A percentile compares a stretch with the other conserved stretches of the same genome.
Evolutionary conservation across 2,113 vertebrate genomes (phyloP).

Genomic region (Nothocercus julius): DNA sequence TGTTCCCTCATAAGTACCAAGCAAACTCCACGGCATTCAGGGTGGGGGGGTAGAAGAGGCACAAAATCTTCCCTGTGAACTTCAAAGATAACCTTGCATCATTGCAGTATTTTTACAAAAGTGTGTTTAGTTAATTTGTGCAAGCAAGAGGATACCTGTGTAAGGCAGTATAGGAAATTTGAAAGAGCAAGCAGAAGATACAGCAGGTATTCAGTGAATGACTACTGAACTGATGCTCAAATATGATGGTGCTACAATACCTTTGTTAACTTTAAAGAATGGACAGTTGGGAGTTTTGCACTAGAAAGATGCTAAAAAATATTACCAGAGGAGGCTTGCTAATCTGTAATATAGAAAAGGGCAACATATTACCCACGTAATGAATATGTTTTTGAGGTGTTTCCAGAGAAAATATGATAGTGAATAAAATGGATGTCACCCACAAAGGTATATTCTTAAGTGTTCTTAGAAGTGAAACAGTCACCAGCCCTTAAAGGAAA

Average conservation of each 20-base stretch:
- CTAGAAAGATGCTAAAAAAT: background rate
- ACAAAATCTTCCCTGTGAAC: background rate
- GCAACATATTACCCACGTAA: background rate
- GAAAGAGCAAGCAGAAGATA: background rate
- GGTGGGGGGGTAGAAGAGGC: background rate
- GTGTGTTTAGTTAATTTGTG: background rate
- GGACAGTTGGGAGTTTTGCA: background rate
- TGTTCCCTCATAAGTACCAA: constrained; percentile 24
- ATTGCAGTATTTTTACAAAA: background rate
- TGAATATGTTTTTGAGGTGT: background rate
- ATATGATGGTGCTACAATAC: background rate
- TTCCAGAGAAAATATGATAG: constrained; percentile 32
- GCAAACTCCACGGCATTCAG: constrained; percentile 4
- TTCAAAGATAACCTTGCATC: background rate
- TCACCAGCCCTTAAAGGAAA: constrained; percentile 26
- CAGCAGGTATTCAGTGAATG: fast-evolving
- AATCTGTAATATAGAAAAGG: background rate
- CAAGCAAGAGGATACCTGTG: background rate
- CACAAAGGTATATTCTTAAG: constrained; percentile 15
- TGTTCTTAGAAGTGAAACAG: constrained; percentile 6
- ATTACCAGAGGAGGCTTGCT: background rate
- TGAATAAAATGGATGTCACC: constrained; percentile 28
- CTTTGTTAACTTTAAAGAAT: background rate
- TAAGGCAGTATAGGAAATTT: background rate
- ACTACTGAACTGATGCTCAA: background rate